These are phyloP conservation scores for Sebastes fasciatus DNA, from an alignment of 2,113 vertebrate genomes.

Conservation along the genomic window DNA sequence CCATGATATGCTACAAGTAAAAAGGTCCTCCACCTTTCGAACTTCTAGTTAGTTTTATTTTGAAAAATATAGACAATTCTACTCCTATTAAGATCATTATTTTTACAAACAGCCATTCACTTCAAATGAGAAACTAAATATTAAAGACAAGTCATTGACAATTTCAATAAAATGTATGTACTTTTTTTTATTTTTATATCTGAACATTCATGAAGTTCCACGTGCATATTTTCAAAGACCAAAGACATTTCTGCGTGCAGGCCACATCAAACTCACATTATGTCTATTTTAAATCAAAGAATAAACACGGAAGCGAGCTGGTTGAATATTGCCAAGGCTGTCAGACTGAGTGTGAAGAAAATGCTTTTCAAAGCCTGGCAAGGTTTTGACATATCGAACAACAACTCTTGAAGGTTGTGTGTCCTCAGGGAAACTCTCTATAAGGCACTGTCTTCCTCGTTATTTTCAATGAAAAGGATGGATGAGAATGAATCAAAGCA, in stretches of 20 bases:
- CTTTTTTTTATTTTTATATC: not conserved
- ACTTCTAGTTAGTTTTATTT: too few species aligned
- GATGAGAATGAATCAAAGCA: not conserved
- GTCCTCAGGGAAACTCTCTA: not conserved
- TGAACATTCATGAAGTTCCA: not conserved
- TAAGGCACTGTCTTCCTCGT: not conserved
- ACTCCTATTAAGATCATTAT: too few species aligned
- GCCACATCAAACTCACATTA: not conserved
- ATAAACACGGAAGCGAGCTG: too few species aligned
- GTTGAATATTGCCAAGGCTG: not conserved
- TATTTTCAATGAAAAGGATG: not conserved
- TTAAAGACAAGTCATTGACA: not conserved
- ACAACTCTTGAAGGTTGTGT: not conserved
- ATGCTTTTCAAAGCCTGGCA: not conserved
- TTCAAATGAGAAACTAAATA: not conserved
- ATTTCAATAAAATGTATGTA: not conserved
- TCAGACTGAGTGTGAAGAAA: not conserved
- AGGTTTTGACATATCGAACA: conserved; percentile 8
- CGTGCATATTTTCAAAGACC: not conserved
- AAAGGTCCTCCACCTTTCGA: too few species aligned
- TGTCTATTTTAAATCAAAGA: conserved; percentile 4
- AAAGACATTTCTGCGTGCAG: not conserved
- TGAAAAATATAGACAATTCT: too few species aligned
- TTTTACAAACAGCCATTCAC: not conserved
- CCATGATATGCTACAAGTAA: too few species aligned